Evolutionary conservation across 2,888 invertebrate species (phyloP).

Genomic region (Laspeyria flexula): DNA sequence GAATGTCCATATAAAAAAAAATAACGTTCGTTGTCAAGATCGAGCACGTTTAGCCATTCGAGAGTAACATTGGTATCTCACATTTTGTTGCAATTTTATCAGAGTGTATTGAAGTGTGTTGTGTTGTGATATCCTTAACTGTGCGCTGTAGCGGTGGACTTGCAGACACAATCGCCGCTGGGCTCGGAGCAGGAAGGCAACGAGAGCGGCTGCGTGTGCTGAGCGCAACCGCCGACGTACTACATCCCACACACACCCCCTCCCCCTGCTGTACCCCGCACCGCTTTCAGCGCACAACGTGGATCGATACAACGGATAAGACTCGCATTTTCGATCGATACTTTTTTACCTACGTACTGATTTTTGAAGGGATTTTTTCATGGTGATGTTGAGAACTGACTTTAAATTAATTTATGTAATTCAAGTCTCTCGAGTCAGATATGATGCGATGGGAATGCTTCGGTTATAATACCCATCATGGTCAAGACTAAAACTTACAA

Average conservation of each 20-base stretch:
- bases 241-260: conserved; percentile 10
- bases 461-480: too few relatives aligned
- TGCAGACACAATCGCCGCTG: conserved; percentile 93
- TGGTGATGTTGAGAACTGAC: conserved; percentile 26
- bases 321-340: conserved; percentile 35
- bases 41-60: too few relatives aligned
- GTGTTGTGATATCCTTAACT: conserved; percentile 59
- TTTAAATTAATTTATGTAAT: conserved; percentile 1
- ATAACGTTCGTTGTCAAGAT: too few relatives aligned
- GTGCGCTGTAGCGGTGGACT: conserved; percentile 89
- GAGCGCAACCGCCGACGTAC: conserved; percentile 57
- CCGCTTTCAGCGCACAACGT: conserved; percentile 47
- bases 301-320: conserved; percentile 38
- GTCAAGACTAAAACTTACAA: too few relatives aligned
- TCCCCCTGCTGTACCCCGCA: conserved; percentile 41
- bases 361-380: conserved; percentile 27
- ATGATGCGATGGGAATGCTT: too few relatives aligned
- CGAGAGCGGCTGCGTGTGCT: conserved; percentile 94
- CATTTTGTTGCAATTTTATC: neutral
- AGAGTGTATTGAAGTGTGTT: neutral
- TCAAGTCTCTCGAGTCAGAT: conserved; percentile 5
- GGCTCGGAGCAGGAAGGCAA: conserved; percentile 92
- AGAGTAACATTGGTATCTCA: too few relatives aligned
- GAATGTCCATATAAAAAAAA: too few relatives aligned
- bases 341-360: conserved; percentile 34